Evolutionary conservation across 2,797 vertebrate species (phyloP).

Genomic region (Acanthurus leucopareius): DNA sequence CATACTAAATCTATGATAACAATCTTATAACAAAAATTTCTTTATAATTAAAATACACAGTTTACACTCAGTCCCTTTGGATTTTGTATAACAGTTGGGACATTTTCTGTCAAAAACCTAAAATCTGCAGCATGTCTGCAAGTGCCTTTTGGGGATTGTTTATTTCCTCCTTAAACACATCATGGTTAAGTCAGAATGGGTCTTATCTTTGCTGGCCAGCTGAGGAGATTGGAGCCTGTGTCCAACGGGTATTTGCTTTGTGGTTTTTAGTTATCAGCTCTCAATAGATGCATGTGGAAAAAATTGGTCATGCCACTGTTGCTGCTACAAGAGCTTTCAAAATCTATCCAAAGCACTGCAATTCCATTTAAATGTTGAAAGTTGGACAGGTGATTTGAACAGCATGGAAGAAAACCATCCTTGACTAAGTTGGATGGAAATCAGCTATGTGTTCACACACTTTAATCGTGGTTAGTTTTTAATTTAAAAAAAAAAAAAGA

Average conservation of each 20-base stretch:
- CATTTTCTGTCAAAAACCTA: not conserved
- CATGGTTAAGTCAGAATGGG: conserved; percentile 6
- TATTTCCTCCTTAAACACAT: conserved; percentile 4
- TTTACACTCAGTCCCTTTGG: not conserved
- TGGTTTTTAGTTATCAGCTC: conserved; percentile 16
- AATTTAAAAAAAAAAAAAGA: not conserved
- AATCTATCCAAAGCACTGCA: not conserved
- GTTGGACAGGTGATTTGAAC: not conserved
- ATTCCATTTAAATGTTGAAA: not conserved
- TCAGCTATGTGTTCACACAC: not conserved
- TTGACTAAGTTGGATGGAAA: not conserved
- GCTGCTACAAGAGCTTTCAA: not conserved
- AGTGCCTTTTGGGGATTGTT: conserved; percentile 2
- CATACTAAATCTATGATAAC: not conserved
- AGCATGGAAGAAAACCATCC: not conserved
- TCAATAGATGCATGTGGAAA: not conserved
- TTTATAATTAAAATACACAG: not conserved
- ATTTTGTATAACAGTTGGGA: not conserved
- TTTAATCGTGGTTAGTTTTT: not conserved
- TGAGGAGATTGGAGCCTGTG: conserved; percentile 16
- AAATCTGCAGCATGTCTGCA: conserved; percentile 6
- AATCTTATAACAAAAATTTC: not conserved
- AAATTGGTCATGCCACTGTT: not conserved
- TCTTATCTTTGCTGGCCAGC: conserved; percentile 33
- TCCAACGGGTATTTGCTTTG: not conserved